Evolutionary conservation across 2,113 vertebrate species (phyloP), one percentile per base, ranked within the genome.

Genomic region (Ictalurus punctatus): DNA sequence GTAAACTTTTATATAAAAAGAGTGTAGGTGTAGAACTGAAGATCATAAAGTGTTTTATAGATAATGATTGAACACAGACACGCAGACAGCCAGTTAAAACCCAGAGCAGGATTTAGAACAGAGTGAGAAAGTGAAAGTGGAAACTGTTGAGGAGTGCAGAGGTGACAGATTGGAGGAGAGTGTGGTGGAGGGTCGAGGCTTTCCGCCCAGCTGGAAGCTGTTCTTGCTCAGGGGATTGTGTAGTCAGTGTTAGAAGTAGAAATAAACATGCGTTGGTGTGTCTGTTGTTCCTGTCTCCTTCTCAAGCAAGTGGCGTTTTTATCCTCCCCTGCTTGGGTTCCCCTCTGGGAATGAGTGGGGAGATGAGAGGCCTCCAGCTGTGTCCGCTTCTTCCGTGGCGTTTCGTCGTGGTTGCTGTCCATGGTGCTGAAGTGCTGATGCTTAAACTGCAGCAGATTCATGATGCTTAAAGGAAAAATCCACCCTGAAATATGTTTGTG

Each of bases 361-460:
- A 61, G 81, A 83, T 83, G 81, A 83, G 30, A 61, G 2, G 34
- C 81, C 30, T 83, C 56, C 81, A 83, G 81, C 81, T 83, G 81
- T 83, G 81, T 61, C 56, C 30, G 19, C 8, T 61, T 59, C 14
- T 82, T 23, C 30, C 56, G 12, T 37, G 56, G 54, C 61, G 56
- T 37, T n/a, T 21, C 58, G 79, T 5, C 6, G 23, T 78, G 74
- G 9, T 82, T 59, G 3, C n/a, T 59, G 79, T 82, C 79, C 9
- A 9, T 58, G 54, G 4, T 21, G 79, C 79, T 82, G n/a, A 82
- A 58, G 30, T 21, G 52, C 54, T 82, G 54, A 82, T 1, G n/a
- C 54, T 34, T 82, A 34, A 58, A 82, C 14, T 34, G 54, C 21
- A 61, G 19, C 2, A 0, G 19, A 40, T 58, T 56, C n/a, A 4